Conservation (phyloP, 2,113 vertebrate species). For the Alces alces region DNA sequence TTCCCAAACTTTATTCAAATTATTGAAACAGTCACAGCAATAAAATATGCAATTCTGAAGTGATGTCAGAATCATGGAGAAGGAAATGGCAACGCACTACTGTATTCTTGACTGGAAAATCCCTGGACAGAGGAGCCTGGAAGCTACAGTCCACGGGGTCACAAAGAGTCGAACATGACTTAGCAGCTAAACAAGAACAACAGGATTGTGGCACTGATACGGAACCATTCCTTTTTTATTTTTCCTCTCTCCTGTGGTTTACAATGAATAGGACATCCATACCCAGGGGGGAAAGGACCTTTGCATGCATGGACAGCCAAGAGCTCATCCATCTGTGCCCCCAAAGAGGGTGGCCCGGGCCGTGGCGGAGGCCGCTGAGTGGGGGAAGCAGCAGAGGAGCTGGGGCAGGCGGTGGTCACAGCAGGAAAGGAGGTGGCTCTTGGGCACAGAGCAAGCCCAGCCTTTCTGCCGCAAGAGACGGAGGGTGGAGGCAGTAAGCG, state of each 20-base stretch:
- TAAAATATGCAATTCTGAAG: neutral
- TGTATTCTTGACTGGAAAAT: neutral
- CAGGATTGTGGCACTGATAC: neutral
- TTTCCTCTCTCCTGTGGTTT: neutral
- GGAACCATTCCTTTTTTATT: neutral
- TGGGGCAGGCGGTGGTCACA: neutral
- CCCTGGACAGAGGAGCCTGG: neutral
- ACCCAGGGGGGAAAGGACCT: accelerated
- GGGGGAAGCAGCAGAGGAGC: neutral
- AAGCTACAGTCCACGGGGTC: neutral
- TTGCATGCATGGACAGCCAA: neutral
- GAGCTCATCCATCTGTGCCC: neutral
- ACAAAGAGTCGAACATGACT: accelerated
- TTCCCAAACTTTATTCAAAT: neutral
- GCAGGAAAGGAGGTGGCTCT: neutral
- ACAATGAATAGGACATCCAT: neutral
- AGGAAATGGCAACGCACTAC: neutral
- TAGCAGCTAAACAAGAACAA: neutral
- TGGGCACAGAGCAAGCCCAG: no score
- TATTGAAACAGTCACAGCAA: neutral
- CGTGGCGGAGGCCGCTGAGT: neutral
- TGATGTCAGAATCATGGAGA: neutral
- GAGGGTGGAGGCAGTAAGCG: neutral
- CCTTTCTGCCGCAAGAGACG: neutral
- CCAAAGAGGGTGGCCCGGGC: neutral